These are phyloP conservation scores for Holotrichia oblita DNA, from an alignment of 1,140 invertebrate species.

Conservation along the genomic window DNA sequence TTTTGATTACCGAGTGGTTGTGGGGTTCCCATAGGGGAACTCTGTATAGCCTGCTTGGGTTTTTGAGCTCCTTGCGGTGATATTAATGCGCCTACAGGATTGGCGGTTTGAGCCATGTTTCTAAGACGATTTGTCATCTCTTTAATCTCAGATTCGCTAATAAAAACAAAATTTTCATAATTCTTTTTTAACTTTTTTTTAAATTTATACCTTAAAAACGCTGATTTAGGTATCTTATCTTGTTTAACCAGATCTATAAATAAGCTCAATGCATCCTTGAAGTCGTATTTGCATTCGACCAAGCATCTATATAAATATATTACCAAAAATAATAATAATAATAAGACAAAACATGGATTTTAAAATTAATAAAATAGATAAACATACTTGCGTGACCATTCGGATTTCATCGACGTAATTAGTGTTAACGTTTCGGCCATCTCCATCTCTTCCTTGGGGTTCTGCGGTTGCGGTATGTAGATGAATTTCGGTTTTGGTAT, in stretches of 20 bases:
- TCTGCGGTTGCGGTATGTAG: conserved; percentile 45
- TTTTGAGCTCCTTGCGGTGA: neutral
- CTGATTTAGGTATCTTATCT: conserved; percentile 80
- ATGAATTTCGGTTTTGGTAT: conserved; percentile 34
- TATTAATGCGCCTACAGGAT: neutral
- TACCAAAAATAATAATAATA: too few species aligned
- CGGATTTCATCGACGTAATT: conserved; percentile 83
- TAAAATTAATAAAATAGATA: too few species aligned
- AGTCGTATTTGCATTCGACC: conserved; percentile 86
- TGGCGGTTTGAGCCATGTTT: neutral
- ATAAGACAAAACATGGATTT: too few species aligned
- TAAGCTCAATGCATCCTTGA: conserved; percentile 75
- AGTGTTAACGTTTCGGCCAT: conserved; percentile 73
- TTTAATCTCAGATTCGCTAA: neutral
- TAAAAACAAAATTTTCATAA: neutral
- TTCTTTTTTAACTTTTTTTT: neutral
- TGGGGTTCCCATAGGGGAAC: neutral
- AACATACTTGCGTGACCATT: conserved; percentile 81
- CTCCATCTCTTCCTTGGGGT: conserved; percentile 55
- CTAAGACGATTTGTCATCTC: neutral
- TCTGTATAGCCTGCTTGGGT: neutral
- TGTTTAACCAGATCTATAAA: conserved; percentile 81
- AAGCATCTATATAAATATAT: conserved; percentile 73
- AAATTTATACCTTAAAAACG: conserved; percentile 71
- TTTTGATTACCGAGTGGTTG: neutral